phyloP scores from a whole-genome alignment of 2,888 invertebrate genomes.

The Calameuta filiformis region DNA sequence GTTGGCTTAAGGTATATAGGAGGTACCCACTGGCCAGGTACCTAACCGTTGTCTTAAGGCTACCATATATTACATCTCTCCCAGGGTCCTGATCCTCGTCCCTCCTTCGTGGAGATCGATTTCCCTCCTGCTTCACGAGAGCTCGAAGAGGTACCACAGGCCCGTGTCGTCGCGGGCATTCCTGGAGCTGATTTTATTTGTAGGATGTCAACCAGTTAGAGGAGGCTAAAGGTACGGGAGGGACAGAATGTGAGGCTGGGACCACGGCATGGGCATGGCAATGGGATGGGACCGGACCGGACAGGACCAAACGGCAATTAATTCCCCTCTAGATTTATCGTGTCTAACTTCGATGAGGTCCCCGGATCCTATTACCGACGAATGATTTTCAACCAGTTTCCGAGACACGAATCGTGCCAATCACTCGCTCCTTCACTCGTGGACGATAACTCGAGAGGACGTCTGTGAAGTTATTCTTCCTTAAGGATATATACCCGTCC shows the following conservation, averaged over 20 bases:
- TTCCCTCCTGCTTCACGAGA: conserved; percentile 30
- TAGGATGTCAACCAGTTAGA: conserved; percentile 61
- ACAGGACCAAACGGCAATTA: conserved; percentile 62
- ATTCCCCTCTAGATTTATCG: conserved; percentile 62
- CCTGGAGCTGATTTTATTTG: conserved; percentile 64
- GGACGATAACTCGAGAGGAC: neutral
- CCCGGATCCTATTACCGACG: conserved; percentile 37
- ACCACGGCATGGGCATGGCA: conserved; percentile 40
- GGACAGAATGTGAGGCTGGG: conserved; percentile 40
- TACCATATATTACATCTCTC: conserved; percentile 58
- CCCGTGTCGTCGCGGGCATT: conserved; percentile 62
- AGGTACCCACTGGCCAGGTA: conserved; percentile 37
- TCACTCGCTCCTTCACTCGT: conserved; percentile 6
- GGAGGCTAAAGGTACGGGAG: conserved; percentile 31
- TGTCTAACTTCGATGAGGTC: conserved; percentile 52
- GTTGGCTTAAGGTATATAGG: conserved; percentile 10
- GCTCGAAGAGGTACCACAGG: conserved; percentile 54
- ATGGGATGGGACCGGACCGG: conserved; percentile 46
- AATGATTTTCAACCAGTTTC: conserved; percentile 28
- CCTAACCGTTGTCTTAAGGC: conserved; percentile 57
- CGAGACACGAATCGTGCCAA: conserved; percentile 20
- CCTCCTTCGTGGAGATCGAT: conserved; percentile 29
- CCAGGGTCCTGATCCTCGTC: conserved; percentile 31
- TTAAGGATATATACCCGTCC: neutral
- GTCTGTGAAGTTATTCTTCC: neutral